Evolutionary conservation across 1,140 invertebrate species (phyloP).

Genomic region (Phthorimaea operculella): DNA sequence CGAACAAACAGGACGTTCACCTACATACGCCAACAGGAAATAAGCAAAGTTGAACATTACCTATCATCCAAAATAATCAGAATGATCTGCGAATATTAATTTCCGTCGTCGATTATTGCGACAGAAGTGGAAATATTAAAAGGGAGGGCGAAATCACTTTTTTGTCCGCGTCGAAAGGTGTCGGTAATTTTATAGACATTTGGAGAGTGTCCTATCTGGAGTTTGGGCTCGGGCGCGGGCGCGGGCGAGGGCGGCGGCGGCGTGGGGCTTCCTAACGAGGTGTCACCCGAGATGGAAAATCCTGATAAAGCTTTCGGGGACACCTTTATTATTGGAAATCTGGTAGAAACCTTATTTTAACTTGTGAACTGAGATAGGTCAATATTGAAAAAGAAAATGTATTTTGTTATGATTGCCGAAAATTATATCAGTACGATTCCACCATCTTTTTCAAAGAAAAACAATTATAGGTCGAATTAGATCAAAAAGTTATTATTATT

Average conservation of each 20-base stretch:
- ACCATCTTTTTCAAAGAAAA: too few relatives aligned
- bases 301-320: conserved; percentile 4
- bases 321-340: conserved; percentile 2
- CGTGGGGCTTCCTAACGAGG: neutral
- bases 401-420: too few relatives aligned
- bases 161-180: conserved; percentile 1
- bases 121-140: conserved; percentile 5
- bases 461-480: too few relatives aligned
- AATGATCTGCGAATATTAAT: neutral
- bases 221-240: neutral
- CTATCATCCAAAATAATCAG: neutral
- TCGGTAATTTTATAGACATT: conserved; percentile 5
- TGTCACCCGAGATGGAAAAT: conserved; percentile 1
- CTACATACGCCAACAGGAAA: neutral
- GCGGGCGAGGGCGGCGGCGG: neutral
- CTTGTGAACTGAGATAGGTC: neutral
- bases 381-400: too few relatives aligned
- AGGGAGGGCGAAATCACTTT: neutral
- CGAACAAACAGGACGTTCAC: too few relatives aligned
- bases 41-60: neutral
- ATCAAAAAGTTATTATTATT: too few relatives aligned
- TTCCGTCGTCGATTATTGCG: neutral
- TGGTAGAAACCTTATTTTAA: neutral
- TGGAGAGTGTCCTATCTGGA: conserved; percentile 1
- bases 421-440: too few relatives aligned